Conservation (phyloP, 2,888 invertebrate genomes). For the Ceraclea dissimilis region DNA sequence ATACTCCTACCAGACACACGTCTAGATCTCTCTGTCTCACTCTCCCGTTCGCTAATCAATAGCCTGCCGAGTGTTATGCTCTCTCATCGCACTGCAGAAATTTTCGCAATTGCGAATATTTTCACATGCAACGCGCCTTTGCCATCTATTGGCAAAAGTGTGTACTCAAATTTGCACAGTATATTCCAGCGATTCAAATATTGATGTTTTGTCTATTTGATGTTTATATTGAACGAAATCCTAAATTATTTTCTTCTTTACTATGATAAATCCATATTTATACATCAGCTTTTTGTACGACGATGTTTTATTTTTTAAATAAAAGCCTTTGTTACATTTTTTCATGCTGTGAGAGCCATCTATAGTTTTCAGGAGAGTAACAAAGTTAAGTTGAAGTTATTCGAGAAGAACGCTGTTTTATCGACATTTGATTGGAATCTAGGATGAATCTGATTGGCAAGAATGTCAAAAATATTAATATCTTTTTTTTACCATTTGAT, state of each 20-base stretch:
- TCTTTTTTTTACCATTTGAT: too few relatives aligned
- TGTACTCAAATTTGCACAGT: constrained; percentile 12
- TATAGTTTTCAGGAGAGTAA: not conserved
- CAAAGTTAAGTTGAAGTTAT: not conserved
- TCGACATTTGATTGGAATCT: not conserved
- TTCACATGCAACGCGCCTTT: constrained; percentile 10
- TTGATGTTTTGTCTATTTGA: too few relatives aligned
- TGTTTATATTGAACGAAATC: too few relatives aligned
- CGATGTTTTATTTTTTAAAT: too few relatives aligned
- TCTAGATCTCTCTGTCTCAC: not conserved
- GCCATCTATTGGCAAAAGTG: constrained; percentile 17
- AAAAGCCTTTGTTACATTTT: not conserved
- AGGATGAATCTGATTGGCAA: too few relatives aligned
- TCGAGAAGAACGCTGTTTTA: not conserved
- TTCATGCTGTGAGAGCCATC: not conserved
- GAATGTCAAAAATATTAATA: too few relatives aligned
- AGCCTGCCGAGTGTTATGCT: not conserved
- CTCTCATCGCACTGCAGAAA: constrained; percentile 9
- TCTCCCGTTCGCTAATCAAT: not conserved
- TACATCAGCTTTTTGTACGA: too few relatives aligned
- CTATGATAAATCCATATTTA: too few relatives aligned
- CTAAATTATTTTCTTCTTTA: too few relatives aligned
- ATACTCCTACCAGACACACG: not conserved
- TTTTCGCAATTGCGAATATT: constrained; percentile 19
- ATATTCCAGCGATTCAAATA: not conserved